A percentile compares a stretch with the other conserved stretches of the same genome.
phyloP scores from a whole-genome alignment of 2,888 invertebrate species.

The Amblyteles armatorius region DNA sequence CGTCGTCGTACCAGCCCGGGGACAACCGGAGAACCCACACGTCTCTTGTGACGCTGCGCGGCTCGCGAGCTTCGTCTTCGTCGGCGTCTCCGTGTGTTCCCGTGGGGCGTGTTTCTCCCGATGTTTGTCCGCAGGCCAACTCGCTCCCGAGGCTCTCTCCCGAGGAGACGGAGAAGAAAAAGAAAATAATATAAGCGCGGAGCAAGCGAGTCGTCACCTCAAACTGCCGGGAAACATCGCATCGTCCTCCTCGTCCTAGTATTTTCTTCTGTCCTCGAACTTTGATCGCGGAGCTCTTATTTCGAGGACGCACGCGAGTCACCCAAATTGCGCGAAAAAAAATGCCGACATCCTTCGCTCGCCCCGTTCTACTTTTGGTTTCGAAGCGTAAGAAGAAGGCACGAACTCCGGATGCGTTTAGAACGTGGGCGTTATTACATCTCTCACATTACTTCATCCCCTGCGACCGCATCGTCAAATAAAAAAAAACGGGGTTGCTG shows the following conservation, averaged over 20 bases:
- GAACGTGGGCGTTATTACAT: constrained; percentile 21
- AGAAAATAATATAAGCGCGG: constrained; percentile 25
- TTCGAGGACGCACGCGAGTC: constrained; percentile 23
- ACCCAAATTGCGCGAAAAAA: neutral
- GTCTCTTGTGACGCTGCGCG: constrained; percentile 46
- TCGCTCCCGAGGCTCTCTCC: constrained; percentile 36
- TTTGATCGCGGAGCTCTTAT: constrained; percentile 2
- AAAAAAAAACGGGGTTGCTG: constrained; percentile 7
- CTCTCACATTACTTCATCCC: constrained; percentile 26
- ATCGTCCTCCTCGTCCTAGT: constrained; percentile 25
- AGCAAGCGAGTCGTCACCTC: constrained; percentile 51
- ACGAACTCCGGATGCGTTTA: constrained; percentile 16
- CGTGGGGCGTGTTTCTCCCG: constrained; percentile 70
- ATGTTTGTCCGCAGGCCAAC: constrained; percentile 61
- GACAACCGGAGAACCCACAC: constrained; percentile 67
- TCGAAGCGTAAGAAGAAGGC: neutral
- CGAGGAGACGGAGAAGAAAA: constrained; percentile 1
- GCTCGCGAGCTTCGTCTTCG: constrained; percentile 40
- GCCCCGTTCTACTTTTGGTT: no score
- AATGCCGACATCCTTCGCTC: no score
- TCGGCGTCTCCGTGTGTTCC: constrained; percentile 60
- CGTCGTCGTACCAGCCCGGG: constrained; percentile 50
- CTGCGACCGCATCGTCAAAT: constrained; percentile 26
- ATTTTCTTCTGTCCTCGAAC: neutral
- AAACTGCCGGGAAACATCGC: constrained; percentile 53